These are phyloP conservation scores for Dynastes grantii DNA, from an alignment of 2,888 invertebrate species.

Conservation along the genomic window DNA sequence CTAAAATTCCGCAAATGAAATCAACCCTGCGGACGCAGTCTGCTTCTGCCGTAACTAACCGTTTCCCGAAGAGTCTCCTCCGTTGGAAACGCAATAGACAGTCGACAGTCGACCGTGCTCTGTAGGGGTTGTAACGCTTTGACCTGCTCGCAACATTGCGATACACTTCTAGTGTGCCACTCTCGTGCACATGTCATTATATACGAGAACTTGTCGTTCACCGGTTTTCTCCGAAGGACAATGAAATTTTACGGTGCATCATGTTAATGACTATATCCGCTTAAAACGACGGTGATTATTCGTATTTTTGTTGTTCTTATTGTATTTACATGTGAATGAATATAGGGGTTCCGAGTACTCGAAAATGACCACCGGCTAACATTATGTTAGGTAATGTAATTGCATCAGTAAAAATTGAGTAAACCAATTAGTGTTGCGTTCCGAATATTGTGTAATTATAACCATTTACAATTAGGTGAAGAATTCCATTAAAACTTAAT, in stretches of 20 bases:
- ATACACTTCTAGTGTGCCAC: not conserved
- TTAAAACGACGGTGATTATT: constrained; percentile 22
- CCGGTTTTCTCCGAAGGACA: not conserved
- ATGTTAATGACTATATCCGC: not conserved
- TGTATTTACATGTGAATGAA: constrained; percentile 27
- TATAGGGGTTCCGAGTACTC: not conserved
- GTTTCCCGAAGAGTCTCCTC: constrained; percentile 40
- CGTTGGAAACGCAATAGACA: constrained; percentile 47
- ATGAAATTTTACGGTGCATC: constrained; percentile 22
- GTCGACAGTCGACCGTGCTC: constrained; percentile 52
- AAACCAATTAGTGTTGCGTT: constrained; percentile 17
- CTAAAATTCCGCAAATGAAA: constrained; percentile 53
- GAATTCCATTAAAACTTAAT: too few relatives aligned
- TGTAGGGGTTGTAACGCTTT: constrained; percentile 45
- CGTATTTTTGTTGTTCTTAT: constrained; percentile 13
- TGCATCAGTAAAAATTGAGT: not conserved
- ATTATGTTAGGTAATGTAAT: constrained; percentile 28
- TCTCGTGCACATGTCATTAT: constrained; percentile 23
- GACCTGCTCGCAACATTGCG: constrained; percentile 6
- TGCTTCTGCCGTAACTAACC: constrained; percentile 53
- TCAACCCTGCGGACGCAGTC: constrained; percentile 54
- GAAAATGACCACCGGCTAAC: constrained; percentile 21
- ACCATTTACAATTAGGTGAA: too few relatives aligned
- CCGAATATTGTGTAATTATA: not conserved
- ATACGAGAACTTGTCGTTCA: not conserved